phyloP scores from a whole-genome alignment of 2,113 vertebrate genomes.

The Balaeniceps rex region DNA sequence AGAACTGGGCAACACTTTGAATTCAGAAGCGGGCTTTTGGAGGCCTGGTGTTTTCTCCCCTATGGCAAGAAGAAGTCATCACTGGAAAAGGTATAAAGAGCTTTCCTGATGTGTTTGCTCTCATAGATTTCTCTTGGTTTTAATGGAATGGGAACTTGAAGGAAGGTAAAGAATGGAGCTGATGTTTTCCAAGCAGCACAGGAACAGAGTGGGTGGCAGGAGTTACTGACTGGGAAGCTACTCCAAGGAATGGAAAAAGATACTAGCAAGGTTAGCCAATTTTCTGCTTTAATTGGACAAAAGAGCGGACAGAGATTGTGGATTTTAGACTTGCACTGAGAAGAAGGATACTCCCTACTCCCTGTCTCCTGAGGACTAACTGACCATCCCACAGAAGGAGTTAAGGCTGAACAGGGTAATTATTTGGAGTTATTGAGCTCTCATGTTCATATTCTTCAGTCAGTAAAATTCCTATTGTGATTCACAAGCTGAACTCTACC shows the following conservation, averaged over 20 bases:
- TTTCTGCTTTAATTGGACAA: not conserved
- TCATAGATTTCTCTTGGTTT: not conserved
- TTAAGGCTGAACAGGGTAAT: too few relatives aligned
- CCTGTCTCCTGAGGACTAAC: not conserved
- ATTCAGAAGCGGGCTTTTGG: not conserved
- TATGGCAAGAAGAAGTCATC: not conserved
- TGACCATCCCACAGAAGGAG: not conserved
- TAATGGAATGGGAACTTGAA: not conserved
- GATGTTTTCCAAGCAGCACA: not conserved
- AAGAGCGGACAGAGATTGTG: not conserved
- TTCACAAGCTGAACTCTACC: not conserved
- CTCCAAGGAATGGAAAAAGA: not conserved
- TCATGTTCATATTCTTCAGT: not conserved
- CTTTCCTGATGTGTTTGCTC: not conserved
- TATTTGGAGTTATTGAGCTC: not conserved
- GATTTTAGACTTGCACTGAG: not conserved
- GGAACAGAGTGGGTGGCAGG: not conserved
- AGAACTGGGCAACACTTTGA: not conserved
- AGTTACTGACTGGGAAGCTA: not conserved
- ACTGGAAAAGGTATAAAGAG: not conserved
- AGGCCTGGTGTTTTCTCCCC: not conserved
- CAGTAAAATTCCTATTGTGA: not conserved
- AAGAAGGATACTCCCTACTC: not conserved
- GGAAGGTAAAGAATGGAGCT: not conserved
- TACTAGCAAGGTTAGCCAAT: not conserved